Evolutionary conservation across 2,888 invertebrate species (phyloP), one percentile per base, ranked within the genome.

Genomic region (Eupithecia insigniata): DNA sequence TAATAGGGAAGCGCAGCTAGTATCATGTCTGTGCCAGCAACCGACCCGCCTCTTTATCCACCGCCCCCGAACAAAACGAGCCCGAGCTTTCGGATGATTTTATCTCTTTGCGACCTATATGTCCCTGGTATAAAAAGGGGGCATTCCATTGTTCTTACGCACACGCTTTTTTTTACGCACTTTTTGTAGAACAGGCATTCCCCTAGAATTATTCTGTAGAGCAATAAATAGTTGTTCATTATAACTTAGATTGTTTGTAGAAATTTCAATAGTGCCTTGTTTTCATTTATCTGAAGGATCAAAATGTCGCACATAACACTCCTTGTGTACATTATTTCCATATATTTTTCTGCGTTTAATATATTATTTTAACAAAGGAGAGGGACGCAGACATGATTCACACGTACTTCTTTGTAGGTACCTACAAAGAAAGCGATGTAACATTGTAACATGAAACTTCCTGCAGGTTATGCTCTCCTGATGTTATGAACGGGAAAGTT

Each of bases 71-170:
- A 83, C 85, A 82, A 86, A 84, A 84, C 85, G 79, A 79, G 86
- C 84, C 83, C 84, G 76, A 78, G 77, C 83, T 85, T 85, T 86
- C 82, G 83, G 84, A 87, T 84, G 78, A 82, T 81, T 81, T 78
- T 80, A 90, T 84, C 94, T 94, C 92, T 84, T 82, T 76, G 73
- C 82, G 70, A 81, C 84, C 87, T 85, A 91, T 94, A 91, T 85
- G 83, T 78, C 82, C 94, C 94, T 94, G 90, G 93, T 94, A 93
- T 83, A 91, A 94, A 94, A 94, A 94, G 94, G 94, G 94, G 93
- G 93, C 94, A 94, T 89, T 88, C 92, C 92, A 95, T 95, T 95
- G 95, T 95, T 94, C 92, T 92, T 91, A 95, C 94, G 93, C 93
- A 94, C 93, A 94, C 94, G 93, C 93, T 92, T 88, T 92, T 91